Conservation (phyloP, 2,113 vertebrate species). For the Oryzias curvinotus region DNA sequence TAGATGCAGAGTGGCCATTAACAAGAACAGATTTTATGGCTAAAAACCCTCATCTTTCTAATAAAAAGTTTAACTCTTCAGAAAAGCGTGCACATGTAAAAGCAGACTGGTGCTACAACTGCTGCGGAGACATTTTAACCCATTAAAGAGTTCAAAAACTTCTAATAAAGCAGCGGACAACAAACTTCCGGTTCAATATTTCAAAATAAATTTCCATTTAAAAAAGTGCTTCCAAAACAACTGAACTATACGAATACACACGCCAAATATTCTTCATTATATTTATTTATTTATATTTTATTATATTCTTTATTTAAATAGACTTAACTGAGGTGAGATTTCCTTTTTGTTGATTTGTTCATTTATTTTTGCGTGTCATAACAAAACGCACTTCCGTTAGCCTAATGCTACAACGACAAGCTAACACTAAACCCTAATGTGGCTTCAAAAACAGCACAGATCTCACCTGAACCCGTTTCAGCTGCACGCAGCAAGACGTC, state of each 20-base stretch:
- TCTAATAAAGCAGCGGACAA: not conserved
- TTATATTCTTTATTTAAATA: not conserved
- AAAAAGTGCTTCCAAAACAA: not conserved
- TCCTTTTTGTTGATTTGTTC: constrained; percentile 14
- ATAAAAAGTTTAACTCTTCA: too few species aligned
- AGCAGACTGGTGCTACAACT: too few species aligned
- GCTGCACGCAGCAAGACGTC: constrained; percentile 23
- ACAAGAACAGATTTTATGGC: not conserved
- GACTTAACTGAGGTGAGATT: not conserved
- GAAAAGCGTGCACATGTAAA: too few species aligned
- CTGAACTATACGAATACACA: not conserved
- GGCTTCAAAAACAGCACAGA: not conserved
- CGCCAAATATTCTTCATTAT: not conserved
- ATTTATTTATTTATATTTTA: not conserved
- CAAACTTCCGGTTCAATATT: not conserved
- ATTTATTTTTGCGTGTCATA: too few species aligned
- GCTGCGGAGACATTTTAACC: too few species aligned
- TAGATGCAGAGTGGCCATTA: not conserved
- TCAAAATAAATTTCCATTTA: not conserved
- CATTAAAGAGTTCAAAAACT: not conserved
- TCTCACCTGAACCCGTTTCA: constrained; percentile 67
- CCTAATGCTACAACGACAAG: not conserved
- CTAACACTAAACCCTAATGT: not conserved
- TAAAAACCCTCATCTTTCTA: too few species aligned
- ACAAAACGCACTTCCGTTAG: constrained; percentile 7